Percentiles rank a stretch among this genome's conserved stretches.
Evolutionary conservation across 2,888 invertebrate species (phyloP).

Genomic region (Eupithecia dodoneata): DNA sequence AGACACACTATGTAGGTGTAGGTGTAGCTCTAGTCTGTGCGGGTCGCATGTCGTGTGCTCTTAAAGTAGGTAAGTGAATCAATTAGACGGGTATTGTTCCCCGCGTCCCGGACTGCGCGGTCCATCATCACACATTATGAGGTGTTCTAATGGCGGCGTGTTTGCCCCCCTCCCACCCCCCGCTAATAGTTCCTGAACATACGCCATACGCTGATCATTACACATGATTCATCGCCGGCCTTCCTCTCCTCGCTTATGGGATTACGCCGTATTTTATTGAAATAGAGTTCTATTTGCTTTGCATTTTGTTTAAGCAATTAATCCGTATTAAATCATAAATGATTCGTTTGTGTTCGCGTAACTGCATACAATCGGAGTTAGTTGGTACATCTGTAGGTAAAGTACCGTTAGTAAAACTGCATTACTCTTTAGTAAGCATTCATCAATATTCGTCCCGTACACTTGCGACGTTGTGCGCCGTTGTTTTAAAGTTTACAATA

Average conservation of each 20-base stretch:
- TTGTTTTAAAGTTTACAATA: conserved; percentile 4
- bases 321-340: background rate
- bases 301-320: background rate
- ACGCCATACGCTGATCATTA: conserved; percentile 29
- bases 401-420: background rate
- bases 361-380: background rate
- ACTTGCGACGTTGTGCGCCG: background rate
- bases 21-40: background rate
- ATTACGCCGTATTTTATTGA: conserved; percentile 7
- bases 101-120: background rate
- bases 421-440: background rate
- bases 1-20: background rate
- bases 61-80: background rate
- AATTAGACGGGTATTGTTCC: background rate
- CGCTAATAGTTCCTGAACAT: conserved; percentile 28
- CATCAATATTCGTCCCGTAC: background rate
- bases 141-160: background rate
- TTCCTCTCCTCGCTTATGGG: background rate
- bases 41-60: background rate
- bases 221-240: conserved; percentile 13
- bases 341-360: background rate
- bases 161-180: background rate
- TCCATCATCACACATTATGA: background rate
- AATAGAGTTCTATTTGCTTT: conserved; percentile 8
- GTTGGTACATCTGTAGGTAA: background rate